Base-by-base conservation (phyloP, 2,113 vertebrate species). In the Actenoides hombroni region DNA sequence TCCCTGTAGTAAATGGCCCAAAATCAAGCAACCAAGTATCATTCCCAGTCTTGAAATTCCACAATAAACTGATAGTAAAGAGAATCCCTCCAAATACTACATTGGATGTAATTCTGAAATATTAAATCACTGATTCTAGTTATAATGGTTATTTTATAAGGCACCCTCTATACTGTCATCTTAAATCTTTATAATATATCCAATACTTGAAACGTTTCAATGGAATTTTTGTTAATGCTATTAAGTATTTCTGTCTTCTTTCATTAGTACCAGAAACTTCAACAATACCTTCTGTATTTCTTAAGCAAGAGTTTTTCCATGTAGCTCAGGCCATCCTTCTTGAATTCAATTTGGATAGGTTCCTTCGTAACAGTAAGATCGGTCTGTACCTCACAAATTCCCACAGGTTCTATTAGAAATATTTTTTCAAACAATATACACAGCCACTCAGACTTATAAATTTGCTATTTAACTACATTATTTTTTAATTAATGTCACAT, bases 271-370 rank as follows among this genome's bases (percentile, higher is more conserved):
- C 54, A 85, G 49, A 6, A 49, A 76, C 39, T 68, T 44, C 49
- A 39, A 49, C 81, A 87, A 59, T 97, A 99, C 99, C 99, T 99
- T 96, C 98, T 98, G 87, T 99, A 97, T 76, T 99, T 99, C 95
- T 99, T 99, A 73, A 99, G 98, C 87, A 99, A 97, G 68, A 99
- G 97, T 94, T 98, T 99, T 94, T 99, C 99, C 98, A 99, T 96
- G 93, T 99, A 99, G 81, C 97, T 99, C 73, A 99, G 92, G 75
- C 98, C 98, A 49, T 96, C 97, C 87, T 98, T 95, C 90, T 93
- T 97, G 97, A 99, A 99, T 93, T 98, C 97, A 96, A 99, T 97
- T 12, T 96, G 96, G 94, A 99, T 28, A 54, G 97, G 92, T 74
- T 97, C 95, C 76, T 92, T 95, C 95, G 17, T 31, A 91, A 91